Base-by-base conservation (phyloP, 2,113 vertebrate genomes). In the Rousettus leschenaultii region DNA sequence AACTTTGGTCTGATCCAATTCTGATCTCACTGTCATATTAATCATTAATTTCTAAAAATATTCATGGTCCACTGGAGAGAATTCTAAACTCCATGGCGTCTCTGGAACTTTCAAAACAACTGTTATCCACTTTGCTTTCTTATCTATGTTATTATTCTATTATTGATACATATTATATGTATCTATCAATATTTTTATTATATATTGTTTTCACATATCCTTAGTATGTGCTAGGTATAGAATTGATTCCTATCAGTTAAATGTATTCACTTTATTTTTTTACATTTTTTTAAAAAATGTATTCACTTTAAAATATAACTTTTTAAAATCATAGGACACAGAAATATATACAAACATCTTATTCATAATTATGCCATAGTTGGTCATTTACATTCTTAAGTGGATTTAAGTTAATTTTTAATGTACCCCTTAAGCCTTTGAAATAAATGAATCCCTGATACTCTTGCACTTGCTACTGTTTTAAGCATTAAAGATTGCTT, bases 41-140 rank as follows among this genome's bases (percentile, higher is more conserved):
- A 88, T 33, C 48, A 61, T 94, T 79, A 63, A 85, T 86, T 95
- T 93, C 89, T 95, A 63, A 93, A 94, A 92, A 61, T 82, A 57
- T 65, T 5, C 38, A 15, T 51, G 30, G 12, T 21, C 53, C 57
- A 84, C 7, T 70, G 70, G 68, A 30, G 40, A 84, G 22, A 70
- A 26, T 19, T 71, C 43, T 86, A 26, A 89, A 78, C 7, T 33
- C 57, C 63, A 91, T 8, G 1, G 7, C 35, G 43, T 82, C 12
- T 61, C 5, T 63, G 13, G 16, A 86, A 92, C 57, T 95, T 93
- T 93, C 65, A 74, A n/a, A 94, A 90, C 3, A 57, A 51, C 40
- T 55, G 3, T 79, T 70, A 30, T 0, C 16, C 55, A 89, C 9
- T 65, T 93, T 78, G 9, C 84, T 96, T 92, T 87, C 40, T 77